Conservation (phyloP, 2,797 vertebrate species). For the Odontamblyopus lacepedii region DNA sequence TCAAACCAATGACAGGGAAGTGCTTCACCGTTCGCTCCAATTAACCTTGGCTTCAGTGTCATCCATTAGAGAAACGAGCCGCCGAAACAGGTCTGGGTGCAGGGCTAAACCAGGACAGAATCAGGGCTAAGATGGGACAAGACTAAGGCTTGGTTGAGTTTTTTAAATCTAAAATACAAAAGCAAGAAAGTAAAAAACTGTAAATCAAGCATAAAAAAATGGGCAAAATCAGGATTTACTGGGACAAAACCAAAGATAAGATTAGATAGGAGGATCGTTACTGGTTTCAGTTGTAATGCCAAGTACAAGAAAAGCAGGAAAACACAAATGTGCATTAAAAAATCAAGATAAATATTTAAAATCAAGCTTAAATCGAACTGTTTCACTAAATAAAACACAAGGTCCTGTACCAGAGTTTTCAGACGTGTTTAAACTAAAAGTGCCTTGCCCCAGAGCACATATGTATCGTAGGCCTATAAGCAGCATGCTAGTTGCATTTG, state of each 20-base stretch:
- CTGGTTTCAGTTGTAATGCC: too few relatives aligned
- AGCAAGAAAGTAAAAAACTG: neutral
- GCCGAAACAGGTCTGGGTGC: slow-evolving; percentile 6
- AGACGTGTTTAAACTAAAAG: too few relatives aligned
- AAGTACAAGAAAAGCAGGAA: too few relatives aligned
- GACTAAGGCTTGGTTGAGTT: neutral
- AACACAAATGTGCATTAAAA: too few relatives aligned
- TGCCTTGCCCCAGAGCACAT: too few relatives aligned
- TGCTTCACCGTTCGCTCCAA: slow-evolving; percentile 28
- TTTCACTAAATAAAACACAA: too few relatives aligned
- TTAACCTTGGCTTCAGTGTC: slow-evolving; percentile 34
- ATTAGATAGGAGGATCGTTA: too few relatives aligned
- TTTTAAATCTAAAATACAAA: neutral
- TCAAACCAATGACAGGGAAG: slow-evolving; percentile 13
- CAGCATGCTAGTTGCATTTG: too few relatives aligned
- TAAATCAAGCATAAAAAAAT: neutral
- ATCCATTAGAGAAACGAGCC: slow-evolving; percentile 18
- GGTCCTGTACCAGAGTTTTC: too few relatives aligned
- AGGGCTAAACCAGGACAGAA: neutral
- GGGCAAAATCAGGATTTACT: neutral
- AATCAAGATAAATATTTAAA: too few relatives aligned
- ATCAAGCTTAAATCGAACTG: too few relatives aligned
- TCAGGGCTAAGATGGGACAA: neutral
- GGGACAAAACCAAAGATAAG: neutral
- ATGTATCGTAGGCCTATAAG: too few relatives aligned